Percentiles rank a stretch among this genome's conserved stretches.
These are phyloP conservation scores for Ctenomys sociabilis DNA, from an alignment of 2,113 vertebrate genomes.

Conservation along the genomic window DNA sequence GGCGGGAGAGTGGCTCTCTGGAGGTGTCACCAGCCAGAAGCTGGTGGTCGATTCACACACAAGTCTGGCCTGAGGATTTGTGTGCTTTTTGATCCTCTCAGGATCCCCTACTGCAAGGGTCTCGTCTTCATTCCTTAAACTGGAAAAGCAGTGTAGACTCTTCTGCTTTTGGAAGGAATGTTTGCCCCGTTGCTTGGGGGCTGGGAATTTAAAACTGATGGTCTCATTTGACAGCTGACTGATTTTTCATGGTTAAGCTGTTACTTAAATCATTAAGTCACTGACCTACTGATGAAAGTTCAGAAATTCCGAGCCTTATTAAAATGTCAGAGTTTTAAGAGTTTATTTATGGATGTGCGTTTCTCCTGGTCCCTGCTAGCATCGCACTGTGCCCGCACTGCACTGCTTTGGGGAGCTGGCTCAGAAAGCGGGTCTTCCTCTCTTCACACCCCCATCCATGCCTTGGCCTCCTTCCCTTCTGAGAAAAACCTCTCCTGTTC, in stretches of 20 bases:
- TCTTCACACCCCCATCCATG: neutral
- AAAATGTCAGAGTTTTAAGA: neutral
- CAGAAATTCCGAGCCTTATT: neutral
- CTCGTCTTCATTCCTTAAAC: neutral
- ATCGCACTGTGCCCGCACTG: neutral
- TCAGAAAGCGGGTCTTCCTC: neutral
- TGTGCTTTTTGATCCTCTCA: neutral
- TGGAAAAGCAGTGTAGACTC: neutral
- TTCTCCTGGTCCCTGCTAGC: neutral
- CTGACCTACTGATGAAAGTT: slow-evolving; percentile 14
- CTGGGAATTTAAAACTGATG: neutral
- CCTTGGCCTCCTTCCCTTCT: neutral
- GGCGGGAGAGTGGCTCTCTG: neutral
- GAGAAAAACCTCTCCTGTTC: neutral
- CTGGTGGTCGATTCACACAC: neutral
- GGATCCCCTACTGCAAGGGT: neutral
- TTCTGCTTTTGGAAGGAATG: neutral
- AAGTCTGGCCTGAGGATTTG: neutral
- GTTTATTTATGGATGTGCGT: neutral
- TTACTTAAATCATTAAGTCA: slow-evolving; percentile 34
- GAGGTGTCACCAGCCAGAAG: neutral
- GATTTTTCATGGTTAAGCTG: neutral
- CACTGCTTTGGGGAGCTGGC: neutral
- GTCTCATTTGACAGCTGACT: neutral
- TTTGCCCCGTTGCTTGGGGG: slow-evolving; percentile 2